A percentile compares a stretch with the other conserved stretches of the same genome.
These are phyloP conservation scores for Penaeus indicus DNA, from an alignment of 1,140 invertebrate species.

Conservation along the genomic window DNA sequence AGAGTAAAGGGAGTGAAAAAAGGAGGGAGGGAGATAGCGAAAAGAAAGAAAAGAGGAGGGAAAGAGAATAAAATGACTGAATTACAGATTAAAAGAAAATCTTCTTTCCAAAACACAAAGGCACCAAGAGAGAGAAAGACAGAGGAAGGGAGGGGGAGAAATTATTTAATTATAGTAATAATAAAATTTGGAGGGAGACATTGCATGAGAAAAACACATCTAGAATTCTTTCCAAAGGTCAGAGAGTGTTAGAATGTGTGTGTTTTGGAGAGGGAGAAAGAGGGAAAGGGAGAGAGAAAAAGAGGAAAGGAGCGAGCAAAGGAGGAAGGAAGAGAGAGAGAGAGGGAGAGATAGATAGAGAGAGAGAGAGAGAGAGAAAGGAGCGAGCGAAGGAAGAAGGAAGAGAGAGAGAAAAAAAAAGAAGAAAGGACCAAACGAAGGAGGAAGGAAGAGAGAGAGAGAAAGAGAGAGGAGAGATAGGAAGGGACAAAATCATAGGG, in stretches of 20 bases:
- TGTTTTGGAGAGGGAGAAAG: not conserved
- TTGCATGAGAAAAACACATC: too few species aligned
- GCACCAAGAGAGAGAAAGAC: too few species aligned
- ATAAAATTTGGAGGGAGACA: too few species aligned
- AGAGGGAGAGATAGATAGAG: not conserved
- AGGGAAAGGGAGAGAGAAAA: not conserved
- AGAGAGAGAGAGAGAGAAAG: not conserved
- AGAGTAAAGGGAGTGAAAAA: not conserved
- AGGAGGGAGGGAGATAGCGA: not conserved
- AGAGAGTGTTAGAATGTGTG: too few species aligned
- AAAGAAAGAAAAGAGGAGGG: not conserved
- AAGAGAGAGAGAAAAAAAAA: conserved; percentile 1
- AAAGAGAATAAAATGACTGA: not conserved
- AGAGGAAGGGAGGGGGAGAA: too few species aligned
- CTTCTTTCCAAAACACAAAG: too few species aligned
- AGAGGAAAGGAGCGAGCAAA: not conserved
- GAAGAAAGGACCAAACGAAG: not conserved
- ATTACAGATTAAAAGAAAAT: too few species aligned
- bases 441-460: not conserved
- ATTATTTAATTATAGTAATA: too few species aligned
- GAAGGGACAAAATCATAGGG: not conserved
- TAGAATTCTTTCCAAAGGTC: too few species aligned
- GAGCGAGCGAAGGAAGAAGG: not conserved
- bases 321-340: not conserved
- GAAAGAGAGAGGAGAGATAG: not conserved